phyloP scores from a whole-genome alignment of 2,797 vertebrate genomes.

The Chelmon rostratus region DNA sequence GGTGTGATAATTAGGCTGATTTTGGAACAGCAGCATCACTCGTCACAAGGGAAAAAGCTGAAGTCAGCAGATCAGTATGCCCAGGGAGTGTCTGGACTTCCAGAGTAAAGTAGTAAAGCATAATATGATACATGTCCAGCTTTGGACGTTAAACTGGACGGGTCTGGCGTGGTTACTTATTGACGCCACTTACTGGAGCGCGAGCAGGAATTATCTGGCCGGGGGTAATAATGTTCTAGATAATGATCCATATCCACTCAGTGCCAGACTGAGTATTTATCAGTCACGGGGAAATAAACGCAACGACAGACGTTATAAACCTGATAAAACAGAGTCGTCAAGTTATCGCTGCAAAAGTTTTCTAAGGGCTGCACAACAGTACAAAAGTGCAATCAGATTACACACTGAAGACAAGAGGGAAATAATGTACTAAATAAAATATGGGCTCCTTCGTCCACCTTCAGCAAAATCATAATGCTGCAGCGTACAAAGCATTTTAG shows the following conservation, averaged over 20 bases:
- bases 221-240: constrained; percentile 25
- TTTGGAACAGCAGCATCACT: neutral
- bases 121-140: neutral
- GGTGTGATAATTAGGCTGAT: neutral
- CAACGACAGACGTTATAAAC: constrained; percentile 10
- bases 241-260: constrained; percentile 16
- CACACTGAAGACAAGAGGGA: neutral
- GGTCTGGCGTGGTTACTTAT: constrained; percentile 53
- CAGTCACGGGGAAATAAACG: neutral
- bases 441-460: neutral
- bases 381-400: neutral
- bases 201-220: constrained; percentile 35
- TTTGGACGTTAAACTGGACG: constrained; percentile 8
- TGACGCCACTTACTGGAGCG: constrained; percentile 35
- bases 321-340: neutral
- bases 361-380: neutral
- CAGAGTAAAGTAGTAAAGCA: neutral
- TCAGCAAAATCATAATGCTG: neutral
- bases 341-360: neutral
- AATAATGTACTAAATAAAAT: too few species aligned
- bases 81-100: neutral
- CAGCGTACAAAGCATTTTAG: neutral
- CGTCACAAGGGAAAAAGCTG: too few species aligned
- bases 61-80: neutral
- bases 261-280: constrained; percentile 13